Base-by-base conservation (phyloP, 2,888 invertebrate genomes). In the Zootermopsis nevadensis region DNA sequence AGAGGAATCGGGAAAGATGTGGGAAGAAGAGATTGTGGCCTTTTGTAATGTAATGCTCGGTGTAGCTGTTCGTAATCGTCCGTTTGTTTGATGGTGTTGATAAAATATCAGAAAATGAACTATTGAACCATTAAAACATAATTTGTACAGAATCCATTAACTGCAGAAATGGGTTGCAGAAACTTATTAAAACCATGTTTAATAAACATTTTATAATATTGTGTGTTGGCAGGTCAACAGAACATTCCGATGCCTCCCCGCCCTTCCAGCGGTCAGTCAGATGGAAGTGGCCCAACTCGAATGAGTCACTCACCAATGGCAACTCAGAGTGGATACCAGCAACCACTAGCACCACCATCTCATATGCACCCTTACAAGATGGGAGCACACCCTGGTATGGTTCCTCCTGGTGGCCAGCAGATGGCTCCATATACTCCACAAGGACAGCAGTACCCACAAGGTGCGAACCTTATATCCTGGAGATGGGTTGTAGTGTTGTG, bases 161-260 rank as follows among this genome's bases (percentile, higher is more conserved):
- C 60, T n/a, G 60, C 24, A n/a, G 24, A 24, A 60, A 27, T 60
- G 60, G 24, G 7, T n/a, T 7, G 24, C 2, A 60, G 27, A 60
- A n/a, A 12, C 53, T 10, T 19, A 6, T 48, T 8, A 48, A 12
- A 48, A 48, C 15, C 15, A 48, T 48, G 8, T 76, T 35, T 35
- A 15, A 2, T 33, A 27, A 2, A 7, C 38, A 30, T n/a, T 27
- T 60, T n/a, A 31, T 55, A 31, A 35, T 55, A 7, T 60, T 60
- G n/a, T 60, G 60, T 27, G 60, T 27, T 69, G 48, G 22, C 90
- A 95, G 95, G 95, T 89, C 95, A 95, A 90, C 96, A 96, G 94
- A 97, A 95, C 94, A 95, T 97, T 94, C 95, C 97, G 91, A 97
- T 98, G 95, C 97, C 98, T 90, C 96, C 97, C 89, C 94, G 98